phyloP scores from a whole-genome alignment of 2,888 invertebrate species.

The Physocephala rufipes region DNA sequence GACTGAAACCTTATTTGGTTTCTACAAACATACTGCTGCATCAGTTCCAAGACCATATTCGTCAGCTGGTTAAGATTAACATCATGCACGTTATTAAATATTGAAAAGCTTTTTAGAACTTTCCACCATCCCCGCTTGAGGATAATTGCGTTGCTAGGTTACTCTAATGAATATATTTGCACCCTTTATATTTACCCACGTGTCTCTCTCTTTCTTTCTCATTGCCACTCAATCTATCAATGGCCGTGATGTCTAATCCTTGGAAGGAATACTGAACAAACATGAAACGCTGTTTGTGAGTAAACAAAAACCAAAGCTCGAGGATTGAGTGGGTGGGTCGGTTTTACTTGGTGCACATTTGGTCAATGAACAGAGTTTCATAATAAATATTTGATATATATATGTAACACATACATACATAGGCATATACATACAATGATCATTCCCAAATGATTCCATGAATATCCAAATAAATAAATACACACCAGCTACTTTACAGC shows the following conservation, averaged over 20 bases:
- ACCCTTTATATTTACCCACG: not conserved
- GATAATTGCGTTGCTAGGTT: not conserved
- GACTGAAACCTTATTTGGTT: no score
- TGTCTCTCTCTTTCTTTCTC: not conserved
- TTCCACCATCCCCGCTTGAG: not conserved
- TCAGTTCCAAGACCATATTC: not conserved
- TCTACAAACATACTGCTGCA: no score
- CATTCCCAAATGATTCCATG: no score
- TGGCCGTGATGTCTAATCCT: not conserved
- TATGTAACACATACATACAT: no score
- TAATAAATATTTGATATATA: not conserved
- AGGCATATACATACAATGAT: no score
- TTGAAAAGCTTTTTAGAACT: not conserved
- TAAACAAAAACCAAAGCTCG: not conserved
- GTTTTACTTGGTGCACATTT: constrained; percentile 18
- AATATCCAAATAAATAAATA: no score
- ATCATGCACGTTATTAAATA: not conserved
- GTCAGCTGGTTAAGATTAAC: not conserved
- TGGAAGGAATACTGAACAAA: not conserved
- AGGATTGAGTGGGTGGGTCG: not conserved
- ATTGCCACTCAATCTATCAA: no score
- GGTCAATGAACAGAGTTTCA: constrained; percentile 5
- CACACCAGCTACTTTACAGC: no score
- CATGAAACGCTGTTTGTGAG: not conserved
- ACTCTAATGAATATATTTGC: not conserved